Percentiles rank a stretch among this genome's conserved stretches.
These are phyloP conservation scores for Danio rerio DNA, from an alignment of 2,113 vertebrate species.

Conservation along the genomic window GRCz12tu NC_133200.1:14357001-14357500, in stretches of 20 bases:
- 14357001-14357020: background rate
- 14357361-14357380: slow-evolving; percentile 36
- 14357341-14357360: slow-evolving; percentile 25
- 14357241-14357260: background rate
- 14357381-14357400: slow-evolving; percentile 9
- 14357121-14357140: background rate
- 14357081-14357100: background rate
- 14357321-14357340: slow-evolving; percentile 35
- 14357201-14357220: slow-evolving; percentile 32
- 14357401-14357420: background rate
- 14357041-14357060: background rate
- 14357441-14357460: background rate
- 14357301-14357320: slow-evolving; percentile 16
- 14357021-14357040: background rate
- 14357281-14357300: slow-evolving; percentile 25
- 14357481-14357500: background rate
- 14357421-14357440: background rate
- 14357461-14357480: background rate
- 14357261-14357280: slow-evolving; percentile 1
- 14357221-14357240: slow-evolving; percentile 30
- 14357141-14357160: background rate
- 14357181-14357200: background rate
- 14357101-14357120: background rate
- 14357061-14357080: background rate
- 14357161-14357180: slow-evolving; percentile 4